Conservation (phyloP, 2,888 invertebrate species). For the Choristoneura rosaceana region DNA sequence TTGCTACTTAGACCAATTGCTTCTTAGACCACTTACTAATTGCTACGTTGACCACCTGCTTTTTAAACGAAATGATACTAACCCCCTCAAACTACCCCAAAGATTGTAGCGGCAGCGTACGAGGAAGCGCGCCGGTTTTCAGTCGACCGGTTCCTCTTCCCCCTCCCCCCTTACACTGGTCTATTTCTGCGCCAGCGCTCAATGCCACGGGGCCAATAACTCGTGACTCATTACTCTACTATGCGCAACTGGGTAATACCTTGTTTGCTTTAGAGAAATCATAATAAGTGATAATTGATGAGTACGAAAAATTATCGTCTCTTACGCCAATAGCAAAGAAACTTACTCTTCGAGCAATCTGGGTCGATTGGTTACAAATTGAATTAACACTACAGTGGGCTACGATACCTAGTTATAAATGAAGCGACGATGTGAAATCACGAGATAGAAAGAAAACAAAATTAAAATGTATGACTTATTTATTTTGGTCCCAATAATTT, state of each 20-base stretch:
- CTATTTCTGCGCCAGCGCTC: constrained; percentile 61
- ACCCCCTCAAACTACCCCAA: constrained; percentile 1
- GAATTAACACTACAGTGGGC: too few species aligned
- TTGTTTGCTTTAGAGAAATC: constrained; percentile 12
- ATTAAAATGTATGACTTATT: constrained; percentile 49
- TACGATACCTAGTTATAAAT: background rate
- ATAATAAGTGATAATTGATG: constrained; percentile 21
- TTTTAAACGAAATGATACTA: too few species aligned
- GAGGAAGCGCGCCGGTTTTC: constrained; percentile 16
- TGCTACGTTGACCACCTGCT: too few species aligned
- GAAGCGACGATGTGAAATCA: background rate
- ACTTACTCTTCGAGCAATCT: background rate
- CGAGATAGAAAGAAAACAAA: constrained; percentile 39
- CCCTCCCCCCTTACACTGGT: background rate
- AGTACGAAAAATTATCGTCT: constrained; percentile 19
- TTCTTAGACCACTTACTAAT: too few species aligned
- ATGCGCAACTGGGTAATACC: constrained; percentile 49
- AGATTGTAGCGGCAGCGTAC: background rate
- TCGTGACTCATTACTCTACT: constrained; percentile 69
- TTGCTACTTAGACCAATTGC: too few species aligned
- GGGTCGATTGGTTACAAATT: background rate
- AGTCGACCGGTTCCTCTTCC: background rate
- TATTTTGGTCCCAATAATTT: constrained; percentile 73
- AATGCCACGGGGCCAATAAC: constrained; percentile 83
- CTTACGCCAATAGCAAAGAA: background rate